These are phyloP conservation scores for Cosmorhoe ocellata DNA, from an alignment of 2,888 invertebrate species.

Conservation along the genomic window DNA sequence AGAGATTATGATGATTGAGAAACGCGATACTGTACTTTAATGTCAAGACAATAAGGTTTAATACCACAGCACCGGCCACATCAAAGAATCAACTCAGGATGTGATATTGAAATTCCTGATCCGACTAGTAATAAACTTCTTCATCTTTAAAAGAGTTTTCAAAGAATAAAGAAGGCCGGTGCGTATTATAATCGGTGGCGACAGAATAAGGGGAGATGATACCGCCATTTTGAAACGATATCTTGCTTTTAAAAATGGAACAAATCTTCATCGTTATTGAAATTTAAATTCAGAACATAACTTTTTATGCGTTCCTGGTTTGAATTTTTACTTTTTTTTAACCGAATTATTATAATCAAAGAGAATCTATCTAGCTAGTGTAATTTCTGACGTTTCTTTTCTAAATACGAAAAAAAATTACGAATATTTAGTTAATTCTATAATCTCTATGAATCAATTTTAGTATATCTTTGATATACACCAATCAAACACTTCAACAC, in stretches of 20 bases:
- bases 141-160: conserved; percentile 43
- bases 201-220: conserved; percentile 30
- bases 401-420: too few species aligned
- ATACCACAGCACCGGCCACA: conserved; percentile 49
- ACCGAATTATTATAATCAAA: not conserved
- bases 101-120: conserved; percentile 80
- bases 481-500: conserved; percentile 15
- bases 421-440: too few species aligned
- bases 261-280: conserved; percentile 26
- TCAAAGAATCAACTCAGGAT: conserved; percentile 77
- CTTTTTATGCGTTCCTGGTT: conserved; percentile 18
- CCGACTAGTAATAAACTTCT: conserved; percentile 78
- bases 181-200: conserved; percentile 33
- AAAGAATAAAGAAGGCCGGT: conserved; percentile 33
- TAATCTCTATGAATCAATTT: too few species aligned
- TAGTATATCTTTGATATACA: not conserved
- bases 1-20: not conserved
- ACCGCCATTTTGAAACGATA: conserved; percentile 32
- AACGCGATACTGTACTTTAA: conserved; percentile 18
- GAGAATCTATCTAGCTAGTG: too few species aligned
- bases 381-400: too few species aligned
- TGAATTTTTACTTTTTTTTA: conserved; percentile 6
- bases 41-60: conserved; percentile 14
- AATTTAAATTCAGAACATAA: conserved; percentile 24
- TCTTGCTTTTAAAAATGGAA: conserved; percentile 29